Base-by-base conservation (phyloP, 2,113 vertebrate genomes). In the Sceloporus tristichus region DNA sequence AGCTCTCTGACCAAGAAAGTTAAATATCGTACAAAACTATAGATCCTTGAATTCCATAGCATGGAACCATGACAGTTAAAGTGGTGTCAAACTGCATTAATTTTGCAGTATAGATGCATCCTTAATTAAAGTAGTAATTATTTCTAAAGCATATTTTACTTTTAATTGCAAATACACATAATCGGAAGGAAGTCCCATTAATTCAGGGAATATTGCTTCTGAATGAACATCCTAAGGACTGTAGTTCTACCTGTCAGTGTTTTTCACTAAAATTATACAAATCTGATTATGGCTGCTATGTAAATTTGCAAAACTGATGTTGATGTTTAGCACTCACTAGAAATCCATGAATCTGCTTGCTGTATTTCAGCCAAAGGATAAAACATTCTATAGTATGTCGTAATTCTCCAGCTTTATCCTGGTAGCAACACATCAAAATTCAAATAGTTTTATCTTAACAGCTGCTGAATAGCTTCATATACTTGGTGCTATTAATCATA, bases 401-500 rank as follows among this genome's bases (percentile, higher is more conserved):
- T 74, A 87, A 79, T 90, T 53, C 34, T 88, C 40, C 21, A 90
- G 66, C 9, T 90, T 75, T 75, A 88, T 59, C 56, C 23, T 75
- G 75, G 82, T 84, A 88, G 1, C 10, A 85, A 18, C 70, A 79
- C 0, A 84, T 80, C 66, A 90, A 16, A 87, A 89, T 71, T 88
- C 6, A 62, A 66, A 78, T 38, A 5, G 21, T 66, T 88, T 82
- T 54, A 89, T 48, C 85, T 82, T 85, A 77, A 66, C 42, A 90
- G 76, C n/a, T 87, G 54, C 87, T 91, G 10, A 18, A 71, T 62
- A 56, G 48, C 14, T 9, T 92, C 79, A 75, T 9, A 85, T 82
- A 86, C 73, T 88, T 6, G 34, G 29, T 77, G 16, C 34, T 87
- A 71, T 84, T 86, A 89, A 74, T 79, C 85, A 82, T 62, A 90